Evolutionary conservation across 2,888 invertebrate genomes (phyloP), one percentile per base, ranked within the genome.

Genomic region (Diarsia mendica): DNA sequence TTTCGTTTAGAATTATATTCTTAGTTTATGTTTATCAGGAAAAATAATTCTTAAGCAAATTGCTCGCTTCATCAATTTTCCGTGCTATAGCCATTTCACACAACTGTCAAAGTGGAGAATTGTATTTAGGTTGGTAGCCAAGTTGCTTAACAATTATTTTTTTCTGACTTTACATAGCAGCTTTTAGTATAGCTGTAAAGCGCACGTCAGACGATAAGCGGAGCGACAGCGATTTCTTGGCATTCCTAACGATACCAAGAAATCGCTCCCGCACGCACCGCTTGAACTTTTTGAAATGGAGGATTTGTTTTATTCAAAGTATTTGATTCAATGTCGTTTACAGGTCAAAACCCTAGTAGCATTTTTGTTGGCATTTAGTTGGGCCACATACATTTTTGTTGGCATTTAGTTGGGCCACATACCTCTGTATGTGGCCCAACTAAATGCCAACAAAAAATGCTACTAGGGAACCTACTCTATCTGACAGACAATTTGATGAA

Each of bases 1-100:
- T 78, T 49, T 78, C 4, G 11, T 72, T 65, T 77, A 58, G 55
- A 46, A 72, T 51, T 78, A 64, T 78, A 58, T 65, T 5, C 23
- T 72, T 58, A 58, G 64, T 72, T 51, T 33, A 55, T 63, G 13
- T 48, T 63, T 9, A 48, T 63, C n/a, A 44, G 2, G 39, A n/a
- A 63, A 63, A 44, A 44, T 44, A 44, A 44, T 44, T 58, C 58
- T 10, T 44, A 9, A 28, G 33, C n/a, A 44, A 44, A 63, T 63
- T 63, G 39, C n/a, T n/a, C 6, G 39, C 2, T 63, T 13, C 39
- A 44, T 39, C 39, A 39, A n/a, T 6, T n/a, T 61, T 58, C 15
- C 8, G 55, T 58, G 15, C 13, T 58, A 58, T 2, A 58, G n/a
- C 20, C 28, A 39, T 39, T 39, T 11, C 39, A 20, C 6, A 61